Base-by-base conservation (phyloP, 2,113 vertebrate genomes). In the Colaptes auratus region DNA sequence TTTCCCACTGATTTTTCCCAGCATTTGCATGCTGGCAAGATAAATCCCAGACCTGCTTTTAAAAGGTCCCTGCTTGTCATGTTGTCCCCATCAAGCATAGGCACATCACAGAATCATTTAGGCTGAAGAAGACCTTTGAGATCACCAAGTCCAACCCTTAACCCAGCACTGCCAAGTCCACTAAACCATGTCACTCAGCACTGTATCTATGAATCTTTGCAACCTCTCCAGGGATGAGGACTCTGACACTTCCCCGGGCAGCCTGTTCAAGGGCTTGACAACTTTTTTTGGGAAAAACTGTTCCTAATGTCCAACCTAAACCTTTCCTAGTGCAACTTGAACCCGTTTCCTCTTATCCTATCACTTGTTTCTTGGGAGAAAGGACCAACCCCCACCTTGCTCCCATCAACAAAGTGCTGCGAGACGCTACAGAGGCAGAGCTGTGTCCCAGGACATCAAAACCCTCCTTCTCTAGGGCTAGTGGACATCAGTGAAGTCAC, bases 21-120 rank as follows among this genome's bases (percentile, higher is more conserved):
- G 60, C 21, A 8, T 23, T 6, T 1, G 25, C 3, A 27, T 0
- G 30, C 21, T 23, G 23, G 31, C 0, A 9, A 84, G 46, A 33
- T 21, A 35, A 52, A 55, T 10, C 46, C n/a, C 39, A 23, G 12
- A 3, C 31, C 15, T 1, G 7, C 48, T 44, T 66, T 35, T 15
- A 15, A 44, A 44, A 44, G 53, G 25, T n/a, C 82, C 73, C 53
- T 20, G 66, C 18, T 27, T 7, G 50, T 20, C 1, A 0, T 8
- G 3, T 2, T 7, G 25, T 4, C 23, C 11, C 42, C 31, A 2
- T 35, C 19, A 31, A 59, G 39, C 66, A 63, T 39, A 12, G 52
- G 25, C 48, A 13, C 65, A 48, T 11, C 56, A 8, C 10, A 3
- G 24, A 39, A 64, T 17, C 36, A 28, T 28, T 39, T 18, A 39